A percentile compares a stretch with the other conserved stretches of the same genome.
phyloP scores from a whole-genome alignment of 2,797 vertebrate genomes.

The Brachyrhaphis roseni region DNA sequence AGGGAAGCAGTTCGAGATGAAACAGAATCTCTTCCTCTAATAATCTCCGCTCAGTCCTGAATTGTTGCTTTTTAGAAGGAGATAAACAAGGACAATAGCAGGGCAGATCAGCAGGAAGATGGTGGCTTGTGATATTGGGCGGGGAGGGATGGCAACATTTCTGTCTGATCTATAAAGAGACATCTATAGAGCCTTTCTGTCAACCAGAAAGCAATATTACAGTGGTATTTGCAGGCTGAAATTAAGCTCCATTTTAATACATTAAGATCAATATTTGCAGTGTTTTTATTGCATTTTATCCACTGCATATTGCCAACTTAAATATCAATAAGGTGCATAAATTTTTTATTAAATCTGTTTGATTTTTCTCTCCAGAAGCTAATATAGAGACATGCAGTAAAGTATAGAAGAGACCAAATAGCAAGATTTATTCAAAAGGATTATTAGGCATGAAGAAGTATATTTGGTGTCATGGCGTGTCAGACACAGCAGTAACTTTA shows the following conservation, averaged over 20 bases:
- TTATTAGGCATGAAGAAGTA: background rate
- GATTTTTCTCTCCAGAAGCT: background rate
- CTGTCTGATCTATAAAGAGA: background rate
- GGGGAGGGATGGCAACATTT: background rate
- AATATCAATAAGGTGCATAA: background rate
- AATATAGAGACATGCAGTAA: background rate
- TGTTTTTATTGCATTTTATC: background rate
- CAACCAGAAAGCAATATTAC: background rate
- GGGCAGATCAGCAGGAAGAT: conserved; percentile 27
- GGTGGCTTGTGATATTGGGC: conserved; percentile 30
- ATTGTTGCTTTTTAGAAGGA: conserved; percentile 44
- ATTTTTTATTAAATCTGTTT: background rate
- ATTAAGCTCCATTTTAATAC: background rate
- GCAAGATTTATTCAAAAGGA: background rate
- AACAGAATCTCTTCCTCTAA: conserved; percentile 57
- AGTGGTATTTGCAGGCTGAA: background rate
- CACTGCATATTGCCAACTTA: background rate
- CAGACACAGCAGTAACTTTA: background rate
- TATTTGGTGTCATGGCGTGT: background rate
- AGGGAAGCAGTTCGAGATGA: conserved; percentile 52
- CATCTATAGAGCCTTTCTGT: background rate
- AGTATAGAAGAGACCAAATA: background rate
- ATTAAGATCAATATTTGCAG: background rate
- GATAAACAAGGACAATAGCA: conserved; percentile 50
- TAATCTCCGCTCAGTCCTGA: conserved; percentile 45